Percentiles rank a stretch among this genome's conserved stretches.
These are phyloP conservation scores for Callipepla californica DNA, from an alignment of 2,113 vertebrate species.

Conservation along the genomic window DNA sequence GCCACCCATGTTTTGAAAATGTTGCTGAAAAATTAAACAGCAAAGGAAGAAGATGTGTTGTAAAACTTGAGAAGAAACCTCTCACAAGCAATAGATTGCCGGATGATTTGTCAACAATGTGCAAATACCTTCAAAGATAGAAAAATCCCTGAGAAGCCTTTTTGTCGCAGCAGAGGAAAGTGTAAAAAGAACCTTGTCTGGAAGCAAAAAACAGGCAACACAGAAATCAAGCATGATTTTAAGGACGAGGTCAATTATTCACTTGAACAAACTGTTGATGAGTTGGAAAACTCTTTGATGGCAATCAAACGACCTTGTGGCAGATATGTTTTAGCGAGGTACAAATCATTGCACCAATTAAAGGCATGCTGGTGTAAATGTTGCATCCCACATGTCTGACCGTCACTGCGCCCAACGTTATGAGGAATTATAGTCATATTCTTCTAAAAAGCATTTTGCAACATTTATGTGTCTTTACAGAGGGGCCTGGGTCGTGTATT, in stretches of 20 bases:
- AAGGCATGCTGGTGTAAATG: not conserved
- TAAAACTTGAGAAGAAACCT: not conserved
- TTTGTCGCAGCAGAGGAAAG: not conserved
- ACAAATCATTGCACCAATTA: conserved; percentile 27
- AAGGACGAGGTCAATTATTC: conserved; percentile 12
- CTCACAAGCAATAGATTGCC: not conserved
- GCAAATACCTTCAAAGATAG: not conserved
- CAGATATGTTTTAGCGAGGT: not conserved
- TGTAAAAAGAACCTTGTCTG: not conserved
- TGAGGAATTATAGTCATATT: not conserved
- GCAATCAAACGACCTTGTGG: not conserved
- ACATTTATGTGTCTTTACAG: not conserved
- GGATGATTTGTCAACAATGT: not conserved
- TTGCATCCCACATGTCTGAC: not conserved
- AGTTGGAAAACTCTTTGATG: not conserved
- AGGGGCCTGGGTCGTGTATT: not conserved
- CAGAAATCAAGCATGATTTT: not conserved
- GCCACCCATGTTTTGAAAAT: not conserved
- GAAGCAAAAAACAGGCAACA: not conserved
- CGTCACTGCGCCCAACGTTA: not conserved
- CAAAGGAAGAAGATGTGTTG: not conserved
- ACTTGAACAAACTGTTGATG: conserved; percentile 4
- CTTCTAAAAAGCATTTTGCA: not conserved
- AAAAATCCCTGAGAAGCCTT: not conserved
- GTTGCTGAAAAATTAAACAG: not conserved